A percentile compares a stretch with the other conserved stretches of the same genome.
These are phyloP conservation scores for Piscicola geometra DNA, from an alignment of 2,888 invertebrate genomes.

Conservation along the genomic window DNA sequence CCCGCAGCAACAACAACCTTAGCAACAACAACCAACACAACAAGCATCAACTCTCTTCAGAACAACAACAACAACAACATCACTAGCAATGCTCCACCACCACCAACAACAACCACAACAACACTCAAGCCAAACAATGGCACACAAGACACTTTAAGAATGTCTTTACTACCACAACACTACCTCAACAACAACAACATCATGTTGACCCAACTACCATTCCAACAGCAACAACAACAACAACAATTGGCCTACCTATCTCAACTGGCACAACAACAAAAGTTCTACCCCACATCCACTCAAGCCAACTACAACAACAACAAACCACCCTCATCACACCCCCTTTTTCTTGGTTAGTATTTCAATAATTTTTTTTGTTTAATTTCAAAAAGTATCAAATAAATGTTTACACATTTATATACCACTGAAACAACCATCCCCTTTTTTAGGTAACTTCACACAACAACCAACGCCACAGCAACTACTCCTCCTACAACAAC, in stretches of 20 bases:
- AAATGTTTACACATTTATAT: no score
- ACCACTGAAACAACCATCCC: no score
- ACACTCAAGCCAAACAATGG: background rate
- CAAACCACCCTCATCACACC: no score
- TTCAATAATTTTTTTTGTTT: background rate
- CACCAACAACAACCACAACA: background rate
- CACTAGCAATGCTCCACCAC: constrained; percentile 2
- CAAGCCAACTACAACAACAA: background rate
- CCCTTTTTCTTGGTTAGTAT: no score
- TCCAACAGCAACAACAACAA: constrained; percentile 9
- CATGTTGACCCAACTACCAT: background rate
- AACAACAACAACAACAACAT: no score
- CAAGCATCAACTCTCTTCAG: background rate
- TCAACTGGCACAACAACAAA: constrained; percentile 6
- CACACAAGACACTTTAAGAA: background rate
- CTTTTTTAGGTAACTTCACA: background rate
- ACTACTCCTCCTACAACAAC: background rate
- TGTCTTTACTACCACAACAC: background rate
- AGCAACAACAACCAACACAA: background rate
- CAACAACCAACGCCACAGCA: background rate
- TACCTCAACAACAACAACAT: background rate
- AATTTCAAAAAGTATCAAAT: no score
- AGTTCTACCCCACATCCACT: background rate
- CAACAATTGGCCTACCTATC: background rate
- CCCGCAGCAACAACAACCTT: background rate